Evolutionary conservation across 1,140 invertebrate species (phyloP).

Genomic region (Papilio aristodemus): DNA sequence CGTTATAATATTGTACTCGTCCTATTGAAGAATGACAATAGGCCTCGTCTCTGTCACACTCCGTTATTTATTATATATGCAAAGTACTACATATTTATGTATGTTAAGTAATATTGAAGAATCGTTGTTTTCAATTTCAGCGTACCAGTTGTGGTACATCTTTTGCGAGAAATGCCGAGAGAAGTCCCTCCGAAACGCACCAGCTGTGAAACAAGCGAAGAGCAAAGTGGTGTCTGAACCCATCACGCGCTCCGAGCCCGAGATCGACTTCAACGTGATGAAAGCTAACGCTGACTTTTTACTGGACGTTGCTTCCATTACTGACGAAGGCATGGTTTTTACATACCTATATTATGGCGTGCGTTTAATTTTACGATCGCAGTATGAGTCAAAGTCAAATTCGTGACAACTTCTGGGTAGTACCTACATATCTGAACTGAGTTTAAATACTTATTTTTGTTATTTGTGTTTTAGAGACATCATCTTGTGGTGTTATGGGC

Average conservation of each 20-base stretch:
- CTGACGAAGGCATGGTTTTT: conserved; percentile 70
- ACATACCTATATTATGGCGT: too few species aligned
- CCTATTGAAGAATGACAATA: too few species aligned
- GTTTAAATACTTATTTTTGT: too few species aligned
- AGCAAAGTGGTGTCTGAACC: conserved; percentile 50
- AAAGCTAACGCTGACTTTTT: conserved; percentile 97
- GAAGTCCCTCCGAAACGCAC: conserved; percentile 74
- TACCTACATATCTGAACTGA: too few species aligned
- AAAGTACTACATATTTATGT: too few species aligned
- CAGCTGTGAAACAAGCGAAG: conserved; percentile 48
- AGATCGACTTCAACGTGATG: conserved; percentile 88
- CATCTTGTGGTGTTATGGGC: conserved; percentile 45
- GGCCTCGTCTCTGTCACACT: too few species aligned
- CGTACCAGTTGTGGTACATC: conserved; percentile 93
- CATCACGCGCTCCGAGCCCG: conserved; percentile 58
- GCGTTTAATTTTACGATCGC: too few species aligned
- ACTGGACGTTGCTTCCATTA: conserved; percentile 91
- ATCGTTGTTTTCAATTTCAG: conserved; percentile 47
- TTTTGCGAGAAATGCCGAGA: conserved; percentile 94
- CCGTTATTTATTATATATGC: too few species aligned
- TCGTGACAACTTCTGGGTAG: too few species aligned
- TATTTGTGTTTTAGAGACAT: conserved; percentile 52
- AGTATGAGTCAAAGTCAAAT: too few species aligned
- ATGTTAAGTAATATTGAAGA: background rate
- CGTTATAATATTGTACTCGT: too few species aligned